Percentiles rank a stretch among this genome's conserved stretches.
phyloP scores from a whole-genome alignment of 2,888 invertebrate species.

The Junonia oenone region DNA sequence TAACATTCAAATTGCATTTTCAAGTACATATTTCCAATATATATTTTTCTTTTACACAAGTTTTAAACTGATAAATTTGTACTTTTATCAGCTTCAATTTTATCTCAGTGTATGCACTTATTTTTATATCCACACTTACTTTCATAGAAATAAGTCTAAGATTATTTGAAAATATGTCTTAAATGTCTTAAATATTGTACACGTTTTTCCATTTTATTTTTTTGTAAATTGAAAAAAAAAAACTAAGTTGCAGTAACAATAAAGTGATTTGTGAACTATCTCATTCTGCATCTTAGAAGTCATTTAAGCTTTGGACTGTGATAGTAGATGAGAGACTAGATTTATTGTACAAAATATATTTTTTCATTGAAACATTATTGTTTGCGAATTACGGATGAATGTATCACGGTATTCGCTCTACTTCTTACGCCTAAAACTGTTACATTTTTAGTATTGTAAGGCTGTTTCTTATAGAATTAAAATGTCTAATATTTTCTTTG shows the following conservation, averaged over 20 bases:
- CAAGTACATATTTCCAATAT: too few relatives aligned
- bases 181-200: neutral
- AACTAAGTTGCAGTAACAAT: conserved; percentile 5
- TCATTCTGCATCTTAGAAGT: conserved; percentile 7
- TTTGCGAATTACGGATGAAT: conserved; percentile 39
- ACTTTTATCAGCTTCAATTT: too few relatives aligned
- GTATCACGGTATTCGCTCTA: conserved; percentile 35
- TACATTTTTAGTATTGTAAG: conserved; percentile 41
- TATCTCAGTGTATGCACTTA: neutral
- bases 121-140: neutral
- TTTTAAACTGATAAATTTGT: too few relatives aligned
- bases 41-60: too few relatives aligned
- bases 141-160: neutral
- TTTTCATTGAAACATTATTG: conserved; percentile 40
- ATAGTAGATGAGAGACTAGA: conserved; percentile 61
- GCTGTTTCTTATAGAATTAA: conserved; percentile 64
- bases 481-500: conserved; percentile 35
- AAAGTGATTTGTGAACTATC: neutral
- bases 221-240: neutral
- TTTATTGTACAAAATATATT: conserved; percentile 46
- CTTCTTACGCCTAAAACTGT: conserved; percentile 40
- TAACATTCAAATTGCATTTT: too few relatives aligned
- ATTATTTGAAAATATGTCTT: neutral
- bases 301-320: conserved; percentile 67
- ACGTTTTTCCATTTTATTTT: neutral